Base-by-base conservation (phyloP, 1,140 invertebrate genomes). In the Lordiphosa mommai region DNA sequence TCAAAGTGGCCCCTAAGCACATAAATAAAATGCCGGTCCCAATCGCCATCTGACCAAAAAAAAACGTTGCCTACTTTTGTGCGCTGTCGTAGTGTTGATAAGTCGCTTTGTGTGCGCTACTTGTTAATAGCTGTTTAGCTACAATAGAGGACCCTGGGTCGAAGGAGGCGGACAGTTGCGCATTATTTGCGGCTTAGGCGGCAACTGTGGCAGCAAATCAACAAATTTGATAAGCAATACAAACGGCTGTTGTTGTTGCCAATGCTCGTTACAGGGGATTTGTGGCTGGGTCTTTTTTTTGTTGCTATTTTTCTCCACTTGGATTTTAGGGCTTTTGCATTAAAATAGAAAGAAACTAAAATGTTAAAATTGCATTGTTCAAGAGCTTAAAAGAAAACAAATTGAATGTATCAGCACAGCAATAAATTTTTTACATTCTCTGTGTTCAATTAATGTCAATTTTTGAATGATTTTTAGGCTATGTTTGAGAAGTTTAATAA, bases 181-280 rank as follows among this genome's bases (percentile, higher is more conserved):
- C 72, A 80, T 80, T 80, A 80, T 76, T 80, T 80, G 76, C 77
- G 77, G 76, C 76, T 80, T 80, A 84, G 58, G 51, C 38, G 61
- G 41, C 53, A 63, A 49, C 77, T 82, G 66, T 29, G 71, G 71
- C 76, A 71, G 67, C 72, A 82, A 82, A 82, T 82, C 76, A 82
- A 84, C 77, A 84, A 82, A 82, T 82, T 82, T 82, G 76, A 82
- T 82, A 82, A 82, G 76, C 72, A 82, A 82, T 72, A 80, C 70
- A 80, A 80, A 82, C 70, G 64, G 47, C 52, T 40, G 37, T 53
- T 47, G 47, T 34, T 43, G 38, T 10, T 30, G 41, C 41, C 33
- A 32, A 43, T 34, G 61, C 73, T 72, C 68, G 68, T 73, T 65
- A 82, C 74, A 80, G 71, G 77, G 76, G 66, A 69, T 82, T 80